These are phyloP conservation scores for Hirundo rustica DNA, from an alignment of 2,797 vertebrate genomes.

Conservation along the genomic window DNA sequence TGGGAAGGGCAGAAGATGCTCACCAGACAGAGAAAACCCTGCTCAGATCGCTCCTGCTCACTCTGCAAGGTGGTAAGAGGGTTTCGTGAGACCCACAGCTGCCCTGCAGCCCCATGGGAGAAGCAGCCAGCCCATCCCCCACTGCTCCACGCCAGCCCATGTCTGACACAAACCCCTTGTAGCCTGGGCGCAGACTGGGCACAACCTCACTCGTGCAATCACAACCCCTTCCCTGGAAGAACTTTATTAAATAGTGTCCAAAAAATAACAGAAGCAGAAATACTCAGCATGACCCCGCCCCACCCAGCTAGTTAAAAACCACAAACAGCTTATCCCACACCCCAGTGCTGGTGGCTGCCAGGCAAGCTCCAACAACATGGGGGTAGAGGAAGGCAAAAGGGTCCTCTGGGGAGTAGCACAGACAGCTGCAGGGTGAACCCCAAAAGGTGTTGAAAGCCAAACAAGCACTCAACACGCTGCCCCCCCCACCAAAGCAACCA, in stretches of 20 bases:
- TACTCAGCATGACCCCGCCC: neutral
- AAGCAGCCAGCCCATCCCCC: neutral
- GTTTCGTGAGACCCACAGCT: too few relatives aligned
- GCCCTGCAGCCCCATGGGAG: neutral
- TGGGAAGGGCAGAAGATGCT: neutral
- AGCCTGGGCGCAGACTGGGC: neutral
- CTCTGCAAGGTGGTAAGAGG: neutral
- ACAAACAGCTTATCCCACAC: neutral
- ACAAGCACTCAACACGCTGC: neutral
- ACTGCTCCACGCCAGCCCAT: neutral
- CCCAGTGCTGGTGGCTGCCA: rapidly evolving
- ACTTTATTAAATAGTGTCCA: constrained; percentile 67
- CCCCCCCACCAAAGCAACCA: neutral
- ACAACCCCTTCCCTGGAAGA: neutral
- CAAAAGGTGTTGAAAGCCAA: neutral
- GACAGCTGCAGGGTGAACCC: neutral
- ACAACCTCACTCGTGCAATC: neutral
- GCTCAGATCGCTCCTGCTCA: neutral
- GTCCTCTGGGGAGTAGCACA: neutral
- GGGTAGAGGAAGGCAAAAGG: neutral
- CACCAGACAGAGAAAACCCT: neutral
- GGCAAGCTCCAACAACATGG: neutral
- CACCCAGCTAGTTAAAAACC: neutral
- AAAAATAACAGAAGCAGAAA: constrained; percentile 46
- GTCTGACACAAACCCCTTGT: rapidly evolving